Evolutionary conservation across 2,888 invertebrate species (phyloP), one percentile per base, ranked within the genome.

Genomic region (Drosophila heteroneura): DNA sequence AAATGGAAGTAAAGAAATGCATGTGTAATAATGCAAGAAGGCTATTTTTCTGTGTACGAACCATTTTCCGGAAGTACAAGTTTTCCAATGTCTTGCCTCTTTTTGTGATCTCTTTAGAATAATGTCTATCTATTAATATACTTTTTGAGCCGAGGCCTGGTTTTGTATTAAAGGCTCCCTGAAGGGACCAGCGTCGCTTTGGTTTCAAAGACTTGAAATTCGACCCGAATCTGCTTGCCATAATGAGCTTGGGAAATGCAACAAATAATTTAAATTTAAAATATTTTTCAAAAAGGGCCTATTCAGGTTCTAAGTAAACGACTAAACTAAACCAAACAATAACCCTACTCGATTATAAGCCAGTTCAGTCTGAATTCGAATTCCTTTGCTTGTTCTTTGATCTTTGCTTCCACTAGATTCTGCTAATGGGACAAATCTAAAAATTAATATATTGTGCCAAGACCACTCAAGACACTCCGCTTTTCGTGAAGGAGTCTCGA

Each of bases 41-140:
- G 10, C 1, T 3, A 57, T 35, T 28, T 52, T 26, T 16, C 22
- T 9, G 12, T 28, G 39, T 32, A n/a, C 70, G 0, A 53, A 90
- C 90, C 62, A 79, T 62, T 73, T 79, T 77, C 16, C 74, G n/a
- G 51, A 76, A 81, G 59, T 74, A 65, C 0, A 76, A 59, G 41
- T 84, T 82, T 52, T 82, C 82, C 33, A 65, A 76, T 0, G 78
- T 61, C 28, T 63, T 62, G n/a, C 81, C 83, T 51, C 79, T 75
- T 2, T 84, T 68, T 0, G n/a, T 14, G 10, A 72, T 19, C 4
- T 53, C 30, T 0, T 66, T 37, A 33, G 51, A 16, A 22, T 64
- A 75, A 37, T 52, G 16, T 28, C 74, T 61, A 35, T 5, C 22
- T 5, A 30, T 10, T 14, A 14, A 3, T 5, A 30, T 0, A 28